A percentile compares a stretch with the other conserved stretches of the same genome.
Evolutionary conservation across 1,140 invertebrate genomes (phyloP).

Genomic region (Eurosta solidaginis): DNA sequence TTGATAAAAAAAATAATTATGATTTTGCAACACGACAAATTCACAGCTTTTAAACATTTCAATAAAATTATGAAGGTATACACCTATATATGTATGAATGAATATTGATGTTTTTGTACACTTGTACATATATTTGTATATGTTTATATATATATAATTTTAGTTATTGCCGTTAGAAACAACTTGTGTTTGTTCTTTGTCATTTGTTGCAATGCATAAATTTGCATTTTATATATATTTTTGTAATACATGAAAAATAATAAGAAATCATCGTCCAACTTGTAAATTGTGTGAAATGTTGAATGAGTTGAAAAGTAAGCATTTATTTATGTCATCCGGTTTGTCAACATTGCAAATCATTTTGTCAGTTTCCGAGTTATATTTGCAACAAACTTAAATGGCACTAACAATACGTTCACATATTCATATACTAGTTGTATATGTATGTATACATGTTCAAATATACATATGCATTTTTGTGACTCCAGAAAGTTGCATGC

Average conservation of each 20-base stretch:
- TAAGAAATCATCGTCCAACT: neutral
- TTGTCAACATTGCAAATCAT: slow-evolving; percentile 27
- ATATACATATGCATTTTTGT: neutral
- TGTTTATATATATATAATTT: neutral
- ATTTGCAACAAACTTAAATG: slow-evolving; percentile 19
- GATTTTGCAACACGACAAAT: too few species aligned
- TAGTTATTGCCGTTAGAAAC: too few species aligned
- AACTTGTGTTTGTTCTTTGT: neutral
- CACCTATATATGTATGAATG: neutral
- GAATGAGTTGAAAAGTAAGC: slow-evolving; percentile 10
- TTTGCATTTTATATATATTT: slow-evolving; percentile 19
- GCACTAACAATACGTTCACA: neutral
- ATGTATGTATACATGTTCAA: too few species aligned
- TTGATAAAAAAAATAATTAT: too few species aligned
- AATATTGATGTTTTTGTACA: neutral
- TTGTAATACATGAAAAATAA: neutral
- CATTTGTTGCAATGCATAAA: slow-evolving; percentile 11
- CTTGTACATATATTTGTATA: neutral
- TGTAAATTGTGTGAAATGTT: neutral
- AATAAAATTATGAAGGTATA: too few species aligned
- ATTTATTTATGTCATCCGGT: slow-evolving; percentile 23
- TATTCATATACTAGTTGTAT: too few species aligned
- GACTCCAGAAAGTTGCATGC: neutral
- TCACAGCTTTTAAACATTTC: too few species aligned
- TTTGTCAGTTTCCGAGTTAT: slow-evolving; percentile 23